Percentiles rank a stretch among this genome's conserved stretches.
Evolutionary conservation across 2,797 vertebrate genomes (phyloP).

Genomic region (Oophaga sylvatica): DNA sequence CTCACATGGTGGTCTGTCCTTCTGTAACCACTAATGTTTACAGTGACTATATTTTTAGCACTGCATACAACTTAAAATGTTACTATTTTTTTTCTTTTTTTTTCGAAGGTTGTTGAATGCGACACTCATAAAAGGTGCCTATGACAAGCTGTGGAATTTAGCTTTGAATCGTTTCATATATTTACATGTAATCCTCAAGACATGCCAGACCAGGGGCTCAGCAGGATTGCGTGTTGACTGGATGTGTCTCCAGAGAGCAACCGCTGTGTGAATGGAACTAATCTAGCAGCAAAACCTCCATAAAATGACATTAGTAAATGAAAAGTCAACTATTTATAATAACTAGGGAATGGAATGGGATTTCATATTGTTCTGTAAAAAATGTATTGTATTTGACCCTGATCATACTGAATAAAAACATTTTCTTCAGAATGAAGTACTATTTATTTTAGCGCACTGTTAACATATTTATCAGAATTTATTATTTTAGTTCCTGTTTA

Average conservation of each 20-base stretch:
- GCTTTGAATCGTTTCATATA: slow-evolving; percentile 53
- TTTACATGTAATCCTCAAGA: slow-evolving; percentile 58
- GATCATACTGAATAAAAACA: neutral
- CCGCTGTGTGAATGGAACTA: slow-evolving; percentile 23
- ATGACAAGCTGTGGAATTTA: slow-evolving; percentile 57
- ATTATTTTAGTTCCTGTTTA: neutral
- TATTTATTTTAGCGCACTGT: neutral
- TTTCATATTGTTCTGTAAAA: neutral
- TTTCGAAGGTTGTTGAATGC: slow-evolving; percentile 49
- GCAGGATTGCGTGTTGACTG: slow-evolving; percentile 46
- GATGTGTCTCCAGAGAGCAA: slow-evolving; percentile 38
- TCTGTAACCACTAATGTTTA: slow-evolving; percentile 60
- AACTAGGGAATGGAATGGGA: neutral
- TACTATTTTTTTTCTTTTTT: slow-evolving; percentile 46
- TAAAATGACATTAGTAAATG: slow-evolving; percentile 7
- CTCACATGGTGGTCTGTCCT: slow-evolving; percentile 58
- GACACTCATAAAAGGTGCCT: slow-evolving; percentile 57
- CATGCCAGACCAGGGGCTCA: slow-evolving; percentile 51
- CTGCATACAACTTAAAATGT: slow-evolving; percentile 53
- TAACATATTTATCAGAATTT: neutral
- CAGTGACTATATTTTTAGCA: slow-evolving; percentile 61
- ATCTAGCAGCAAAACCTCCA: slow-evolving; percentile 22
- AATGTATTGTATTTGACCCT: neutral
- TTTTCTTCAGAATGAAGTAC: neutral
- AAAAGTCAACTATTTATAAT: slow-evolving; percentile 31